Base-by-base conservation (phyloP, 2,888 invertebrate genomes). In the Melanchra persicariae region DNA sequence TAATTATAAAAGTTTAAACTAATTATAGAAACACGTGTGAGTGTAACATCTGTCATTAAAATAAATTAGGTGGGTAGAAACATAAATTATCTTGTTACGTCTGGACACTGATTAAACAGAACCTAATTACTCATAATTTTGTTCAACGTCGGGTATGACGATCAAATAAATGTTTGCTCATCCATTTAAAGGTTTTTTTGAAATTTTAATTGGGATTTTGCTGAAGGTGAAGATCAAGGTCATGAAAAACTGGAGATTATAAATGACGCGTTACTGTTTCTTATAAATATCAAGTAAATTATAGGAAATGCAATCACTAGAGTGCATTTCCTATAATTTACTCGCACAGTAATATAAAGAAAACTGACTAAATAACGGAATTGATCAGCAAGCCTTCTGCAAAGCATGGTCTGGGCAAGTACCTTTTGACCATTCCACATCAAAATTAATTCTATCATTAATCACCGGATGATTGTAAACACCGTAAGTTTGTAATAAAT, bases 31-130 rank as follows among this genome's bases (percentile, higher is more conserved):
- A 51, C 24, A 40, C 26, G 43, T 34, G 19, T 45, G 40, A 34
- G 51, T 34, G 43, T 70, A 60, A 45, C 17, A 26, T 70, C 15
- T 60, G 71, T 22, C 45, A 26, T 70, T 15, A 3, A 70, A 47
- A 74, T 34, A 57, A 64, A 74, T 49, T 49, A 30, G 3, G n/a
- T 2, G 37, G 15, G 37, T 15, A 57, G 12, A 22, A 10, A 64
- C 24, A 19, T 34, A 64, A 55, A 57, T 72, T 34, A 49, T 74
- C 43, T 55, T 6, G 30, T 26, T 24, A 30, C 34, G 10, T 52
- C 43, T 45, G 37, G 17, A 22, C 26, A 47, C 22, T 71, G 30
- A 61, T 45, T 47, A 54, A 45, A 54, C 22, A 22, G 24, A 34
- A 22, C 26, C 15, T 17, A 19, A 45, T 72, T 57, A 55, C 40